Conservation (phyloP, 2,888 invertebrate genomes). For the Ochropleura leucogaster region DNA sequence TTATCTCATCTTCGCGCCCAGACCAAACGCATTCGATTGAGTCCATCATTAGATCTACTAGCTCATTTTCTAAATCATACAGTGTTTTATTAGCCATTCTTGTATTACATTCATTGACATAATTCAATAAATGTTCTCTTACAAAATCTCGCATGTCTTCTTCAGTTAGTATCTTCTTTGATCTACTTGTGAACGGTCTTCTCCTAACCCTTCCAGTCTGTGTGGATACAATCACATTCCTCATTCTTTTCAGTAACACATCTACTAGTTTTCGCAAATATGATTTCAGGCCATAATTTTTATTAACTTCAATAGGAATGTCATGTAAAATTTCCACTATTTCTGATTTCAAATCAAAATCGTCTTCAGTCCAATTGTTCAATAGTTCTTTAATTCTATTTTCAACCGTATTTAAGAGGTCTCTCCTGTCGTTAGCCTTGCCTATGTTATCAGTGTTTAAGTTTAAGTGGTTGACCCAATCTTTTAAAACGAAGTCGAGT, state of each 20-base stretch:
- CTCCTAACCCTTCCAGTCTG: slow-evolving; percentile 15
- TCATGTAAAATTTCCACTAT: slow-evolving; percentile 70
- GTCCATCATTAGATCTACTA: slow-evolving; percentile 71
- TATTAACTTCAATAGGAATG: slow-evolving; percentile 67
- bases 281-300: slow-evolving; percentile 59
- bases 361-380: slow-evolving; percentile 56
- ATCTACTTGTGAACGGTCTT: slow-evolving; percentile 22
- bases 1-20: slow-evolving; percentile 64
- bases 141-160: slow-evolving; percentile 70
- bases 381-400: slow-evolving; percentile 66
- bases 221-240: slow-evolving; percentile 39
- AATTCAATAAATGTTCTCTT: slow-evolving; percentile 66
- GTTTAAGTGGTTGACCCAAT: slow-evolving; percentile 72
- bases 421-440: slow-evolving; percentile 59
- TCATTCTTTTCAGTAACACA: slow-evolving; percentile 66
- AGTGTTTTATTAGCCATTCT: slow-evolving; percentile 57
- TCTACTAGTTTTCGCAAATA: slow-evolving; percentile 72
- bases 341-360: slow-evolving; percentile 63
- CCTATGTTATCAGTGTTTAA: slow-evolving; percentile 64
- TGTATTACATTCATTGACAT: slow-evolving; percentile 63
- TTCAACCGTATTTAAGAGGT: slow-evolving; percentile 62
- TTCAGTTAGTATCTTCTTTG: slow-evolving; percentile 65
- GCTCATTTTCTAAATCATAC: slow-evolving; percentile 71
- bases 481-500: slow-evolving; percentile 67
- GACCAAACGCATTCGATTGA: slow-evolving; percentile 66